Conservation (phyloP, 2,113 vertebrate genomes). For the Neodontobutis hainanensis region DNA sequence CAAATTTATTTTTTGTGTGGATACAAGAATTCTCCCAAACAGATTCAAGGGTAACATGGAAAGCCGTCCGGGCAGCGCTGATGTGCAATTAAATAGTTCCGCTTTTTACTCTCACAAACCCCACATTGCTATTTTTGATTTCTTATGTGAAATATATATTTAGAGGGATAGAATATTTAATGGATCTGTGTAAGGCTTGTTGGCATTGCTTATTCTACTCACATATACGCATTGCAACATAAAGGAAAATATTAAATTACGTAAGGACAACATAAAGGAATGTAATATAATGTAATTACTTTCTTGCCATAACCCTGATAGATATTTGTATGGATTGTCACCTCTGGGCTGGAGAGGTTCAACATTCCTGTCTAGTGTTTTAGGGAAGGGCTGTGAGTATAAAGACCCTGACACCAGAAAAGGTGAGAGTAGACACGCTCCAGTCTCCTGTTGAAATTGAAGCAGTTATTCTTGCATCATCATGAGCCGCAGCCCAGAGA, state of each 20-base stretch:
- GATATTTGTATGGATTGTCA: slow-evolving; percentile 66
- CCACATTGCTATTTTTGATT: background rate
- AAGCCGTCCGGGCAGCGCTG: slow-evolving; percentile 10
- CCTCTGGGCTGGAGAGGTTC: slow-evolving; percentile 61
- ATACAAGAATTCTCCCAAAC: slow-evolving; percentile 19
- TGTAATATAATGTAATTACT: slow-evolving; percentile 57
- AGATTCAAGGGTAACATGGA: slow-evolving; percentile 27
- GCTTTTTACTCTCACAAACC: background rate
- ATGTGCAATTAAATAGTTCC: slow-evolving; percentile 8
- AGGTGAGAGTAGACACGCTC: slow-evolving; percentile 4
- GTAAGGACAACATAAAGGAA: background rate
- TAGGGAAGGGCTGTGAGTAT: slow-evolving; percentile 54
- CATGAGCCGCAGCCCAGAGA: slow-evolving; percentile 79
- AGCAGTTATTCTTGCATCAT: slow-evolving; percentile 20
- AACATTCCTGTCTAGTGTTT: slow-evolving; percentile 69
- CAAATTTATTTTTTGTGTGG: slow-evolving; percentile 20
- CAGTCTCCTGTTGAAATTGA: slow-evolving; percentile 15
- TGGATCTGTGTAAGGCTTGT: too few species aligned
- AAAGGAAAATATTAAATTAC: slow-evolving; percentile 10
- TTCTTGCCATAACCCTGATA: slow-evolving; percentile 63
- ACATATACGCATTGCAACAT: background rate
- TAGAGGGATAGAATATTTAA: too few species aligned
- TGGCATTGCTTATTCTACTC: too few species aligned
- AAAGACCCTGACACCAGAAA: slow-evolving; percentile 30
- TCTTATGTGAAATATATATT: background rate